Percentiles rank a stretch among this genome's conserved stretches.
These are phyloP conservation scores for Lophochroa leadbeateri DNA, from an alignment of 2,113 vertebrate genomes.

Conservation along the genomic window DNA sequence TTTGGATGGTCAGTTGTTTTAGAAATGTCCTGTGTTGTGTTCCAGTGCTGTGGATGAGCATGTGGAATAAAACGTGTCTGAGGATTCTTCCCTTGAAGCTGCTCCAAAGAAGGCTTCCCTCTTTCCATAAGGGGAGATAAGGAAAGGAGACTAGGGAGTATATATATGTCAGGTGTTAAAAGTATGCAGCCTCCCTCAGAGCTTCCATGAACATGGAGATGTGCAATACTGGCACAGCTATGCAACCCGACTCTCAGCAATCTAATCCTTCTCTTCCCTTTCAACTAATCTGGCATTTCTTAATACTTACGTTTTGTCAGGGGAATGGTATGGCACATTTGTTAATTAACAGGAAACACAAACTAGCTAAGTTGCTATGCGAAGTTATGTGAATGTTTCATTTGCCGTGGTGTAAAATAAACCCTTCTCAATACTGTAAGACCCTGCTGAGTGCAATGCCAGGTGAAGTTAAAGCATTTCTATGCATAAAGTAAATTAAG, in stretches of 20 bases:
- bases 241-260: not conserved
- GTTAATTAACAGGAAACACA: not conserved
- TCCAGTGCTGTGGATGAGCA: rapidly evolving
- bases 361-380: not conserved
- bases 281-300: not conserved
- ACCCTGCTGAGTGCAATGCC: not conserved
- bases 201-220: not conserved
- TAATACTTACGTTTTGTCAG: not conserved
- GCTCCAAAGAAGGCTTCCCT: not conserved
- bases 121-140: not conserved
- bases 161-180: not conserved
- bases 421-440: not conserved
- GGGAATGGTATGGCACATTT: not conserved
- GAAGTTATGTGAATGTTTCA: not conserved
- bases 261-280: not conserved
- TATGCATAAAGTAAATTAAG: too few relatives aligned
- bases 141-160: not conserved
- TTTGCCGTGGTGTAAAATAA: not conserved
- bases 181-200: not conserved
- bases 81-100: not conserved
- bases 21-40: not conserved
- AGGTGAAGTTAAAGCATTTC: not conserved
- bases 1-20: not conserved
- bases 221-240: not conserved
- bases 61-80: not conserved